Percentiles rank a stretch among this genome's conserved stretches.
Conservation (phyloP, 2,113 vertebrate genomes). For the Psophia crepitans region DNA sequence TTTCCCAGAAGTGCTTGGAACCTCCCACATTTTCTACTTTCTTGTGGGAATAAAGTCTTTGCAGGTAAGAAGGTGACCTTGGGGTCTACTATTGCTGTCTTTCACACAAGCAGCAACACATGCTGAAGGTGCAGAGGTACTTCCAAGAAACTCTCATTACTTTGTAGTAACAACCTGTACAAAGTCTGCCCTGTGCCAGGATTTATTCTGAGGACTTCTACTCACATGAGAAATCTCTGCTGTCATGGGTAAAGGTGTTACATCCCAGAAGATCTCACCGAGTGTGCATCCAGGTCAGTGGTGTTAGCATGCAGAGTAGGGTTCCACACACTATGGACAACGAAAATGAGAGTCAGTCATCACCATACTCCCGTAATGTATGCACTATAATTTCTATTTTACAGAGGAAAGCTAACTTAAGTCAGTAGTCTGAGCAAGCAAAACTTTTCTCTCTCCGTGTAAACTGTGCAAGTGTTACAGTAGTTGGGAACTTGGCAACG, state of each 20-base stretch:
- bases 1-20: background rate
- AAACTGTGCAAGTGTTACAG: background rate
- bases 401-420: background rate
- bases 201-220: background rate
- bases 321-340: fast-evolving
- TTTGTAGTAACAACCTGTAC: background rate
- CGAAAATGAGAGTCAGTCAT: background rate
- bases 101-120: background rate
- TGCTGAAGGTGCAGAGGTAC: background rate
- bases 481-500: conserved; percentile 22
- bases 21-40: background rate
- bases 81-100: background rate
- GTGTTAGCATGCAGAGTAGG: background rate
- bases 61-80: background rate
- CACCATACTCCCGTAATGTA: background rate
- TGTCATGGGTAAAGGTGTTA: background rate
- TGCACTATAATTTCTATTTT: background rate
- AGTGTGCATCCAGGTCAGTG: background rate
- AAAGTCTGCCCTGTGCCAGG: background rate
- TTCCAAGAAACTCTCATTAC: fast-evolving
- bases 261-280: background rate
- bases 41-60: background rate
- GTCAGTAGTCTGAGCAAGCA: background rate
- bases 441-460: background rate
- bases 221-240: background rate